Conservation (phyloP, 2,888 invertebrate species). For the Oscheius onirici region DNA sequence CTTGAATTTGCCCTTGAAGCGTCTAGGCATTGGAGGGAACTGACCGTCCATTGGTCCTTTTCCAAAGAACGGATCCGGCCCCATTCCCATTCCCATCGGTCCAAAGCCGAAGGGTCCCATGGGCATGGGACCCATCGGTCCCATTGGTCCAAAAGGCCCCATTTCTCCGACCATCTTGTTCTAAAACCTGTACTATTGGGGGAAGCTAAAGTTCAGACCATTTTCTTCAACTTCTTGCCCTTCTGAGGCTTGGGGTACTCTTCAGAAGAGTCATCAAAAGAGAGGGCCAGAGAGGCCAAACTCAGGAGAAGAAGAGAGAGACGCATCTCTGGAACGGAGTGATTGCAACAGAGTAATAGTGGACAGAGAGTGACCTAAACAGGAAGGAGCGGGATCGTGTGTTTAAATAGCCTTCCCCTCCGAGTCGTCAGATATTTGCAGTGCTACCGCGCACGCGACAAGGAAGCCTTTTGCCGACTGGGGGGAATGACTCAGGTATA, state of each 20-base stretch:
- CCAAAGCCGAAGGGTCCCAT: slow-evolving; percentile 7
- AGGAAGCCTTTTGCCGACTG: too few species aligned
- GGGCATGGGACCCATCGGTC: neutral
- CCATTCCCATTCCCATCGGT: slow-evolving; percentile 16
- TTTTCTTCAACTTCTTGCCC: slow-evolving; percentile 15
- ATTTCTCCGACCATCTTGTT: slow-evolving; percentile 9
- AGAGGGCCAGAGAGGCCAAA: neutral
- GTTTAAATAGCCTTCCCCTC: slow-evolving; percentile 21
- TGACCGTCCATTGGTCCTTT: neutral
- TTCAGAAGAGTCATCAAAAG: slow-evolving; percentile 17
- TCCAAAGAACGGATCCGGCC: neutral
- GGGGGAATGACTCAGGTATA: neutral
- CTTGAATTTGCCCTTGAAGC: slow-evolving; percentile 17
- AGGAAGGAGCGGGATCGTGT: slow-evolving; percentile 27
- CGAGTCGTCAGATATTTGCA: slow-evolving; percentile 21
- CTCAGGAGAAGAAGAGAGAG: neutral
- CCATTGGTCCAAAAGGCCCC: neutral
- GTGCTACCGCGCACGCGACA: slow-evolving; percentile 29
- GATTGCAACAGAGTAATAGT: too few species aligned
- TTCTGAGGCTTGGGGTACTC: slow-evolving; percentile 2
- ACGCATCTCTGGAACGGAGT: too few species aligned
- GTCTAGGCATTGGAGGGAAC: neutral
- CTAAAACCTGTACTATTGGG: neutral
- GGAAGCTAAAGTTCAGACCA: neutral
- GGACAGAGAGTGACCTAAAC: slow-evolving; percentile 20